Conservation (phyloP, 2,797 vertebrate species). For the Apogon talboti region DNA sequence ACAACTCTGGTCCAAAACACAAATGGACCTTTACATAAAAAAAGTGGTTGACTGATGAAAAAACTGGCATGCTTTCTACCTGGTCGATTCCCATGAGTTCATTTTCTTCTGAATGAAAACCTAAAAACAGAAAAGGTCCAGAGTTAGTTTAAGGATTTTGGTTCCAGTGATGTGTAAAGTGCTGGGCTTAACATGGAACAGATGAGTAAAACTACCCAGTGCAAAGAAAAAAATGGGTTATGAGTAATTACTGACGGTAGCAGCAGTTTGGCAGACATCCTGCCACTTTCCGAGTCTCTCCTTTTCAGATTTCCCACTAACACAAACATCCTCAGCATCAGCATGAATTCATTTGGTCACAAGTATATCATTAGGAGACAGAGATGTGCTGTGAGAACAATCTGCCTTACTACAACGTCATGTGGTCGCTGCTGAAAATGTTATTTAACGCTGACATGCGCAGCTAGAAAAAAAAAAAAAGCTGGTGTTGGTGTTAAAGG, state of each 20-base stretch:
- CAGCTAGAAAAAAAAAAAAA: not conserved
- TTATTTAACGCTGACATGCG: conserved; percentile 25
- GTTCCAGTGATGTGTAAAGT: not conserved
- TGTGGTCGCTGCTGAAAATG: conserved; percentile 40
- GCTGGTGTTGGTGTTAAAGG: not conserved
- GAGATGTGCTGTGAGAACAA: conserved; percentile 57
- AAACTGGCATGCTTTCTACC: conserved; percentile 46
- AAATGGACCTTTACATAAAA: conserved; percentile 34
- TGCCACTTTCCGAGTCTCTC: conserved; percentile 22
- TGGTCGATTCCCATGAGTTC: conserved; percentile 30
- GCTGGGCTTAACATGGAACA: conserved; percentile 9
- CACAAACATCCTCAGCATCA: conserved; percentile 59
- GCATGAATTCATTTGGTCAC: conserved; percentile 75
- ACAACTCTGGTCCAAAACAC: conserved; percentile 39
- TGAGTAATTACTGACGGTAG: conserved; percentile 48
- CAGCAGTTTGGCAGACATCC: conserved; percentile 31
- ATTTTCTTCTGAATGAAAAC: conserved; percentile 85
- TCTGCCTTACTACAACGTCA: conserved; percentile 48
- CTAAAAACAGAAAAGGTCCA: conserved; percentile 63
- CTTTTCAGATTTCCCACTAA: conserved; percentile 32
- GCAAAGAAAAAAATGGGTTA: conserved; percentile 29
- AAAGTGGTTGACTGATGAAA: conserved; percentile 48
- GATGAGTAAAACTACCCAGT: not conserved
- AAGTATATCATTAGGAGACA: conserved; percentile 74
- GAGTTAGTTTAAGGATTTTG: conserved; percentile 33